Base-by-base conservation (phyloP, 1,140 invertebrate genomes). In the Musca vetustissima region DNA sequence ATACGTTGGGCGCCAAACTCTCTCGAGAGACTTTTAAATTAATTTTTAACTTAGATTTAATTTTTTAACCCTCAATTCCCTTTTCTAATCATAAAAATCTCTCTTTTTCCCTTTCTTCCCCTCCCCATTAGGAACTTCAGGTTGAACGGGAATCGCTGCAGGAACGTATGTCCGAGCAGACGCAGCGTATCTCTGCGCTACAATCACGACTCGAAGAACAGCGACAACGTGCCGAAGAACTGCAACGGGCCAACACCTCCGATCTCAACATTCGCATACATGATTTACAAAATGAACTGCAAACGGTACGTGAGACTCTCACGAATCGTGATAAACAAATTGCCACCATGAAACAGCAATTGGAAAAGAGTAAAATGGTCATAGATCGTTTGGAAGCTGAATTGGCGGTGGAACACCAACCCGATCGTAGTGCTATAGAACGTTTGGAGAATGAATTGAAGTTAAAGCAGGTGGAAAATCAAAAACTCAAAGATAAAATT, bases 131-230 rank as follows among this genome's bases (percentile, higher is more conserved):
- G 91, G 92, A 94, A 81, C 83, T 93, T 48, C 87, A 89, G 72
- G 88, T 89, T 49, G 92, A 95, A 74, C 89, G 91, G 21, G 91
- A 93, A 73, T 88, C 91, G 28, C 83, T 95, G 53, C 92, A 94
- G 77, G 87, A 90, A 71, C 89, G 90, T 50, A 88, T 92, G 70
- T 90, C 91, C 24, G 90, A 94, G 75, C 91, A 93, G 78, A 85
- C 93, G 66, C 87, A 92, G 66, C 88, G 91, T 75, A 90, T 94
- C 66, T 92, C 92, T 50, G 87, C 89, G 1, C 85, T 95, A 71
- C 89, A 92, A 70, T 90, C 90, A 67, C 87, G 92, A 17, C 83
- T 95, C 36, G 92, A 94, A 77, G 90, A 91, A 72, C 90, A 92
- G 73, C 85, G 91, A 8, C 87, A 89, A 72, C 88, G 88, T 52